Evolutionary conservation across 2,888 invertebrate species (phyloP).

Genomic region (Corbicula japonica): DNA sequence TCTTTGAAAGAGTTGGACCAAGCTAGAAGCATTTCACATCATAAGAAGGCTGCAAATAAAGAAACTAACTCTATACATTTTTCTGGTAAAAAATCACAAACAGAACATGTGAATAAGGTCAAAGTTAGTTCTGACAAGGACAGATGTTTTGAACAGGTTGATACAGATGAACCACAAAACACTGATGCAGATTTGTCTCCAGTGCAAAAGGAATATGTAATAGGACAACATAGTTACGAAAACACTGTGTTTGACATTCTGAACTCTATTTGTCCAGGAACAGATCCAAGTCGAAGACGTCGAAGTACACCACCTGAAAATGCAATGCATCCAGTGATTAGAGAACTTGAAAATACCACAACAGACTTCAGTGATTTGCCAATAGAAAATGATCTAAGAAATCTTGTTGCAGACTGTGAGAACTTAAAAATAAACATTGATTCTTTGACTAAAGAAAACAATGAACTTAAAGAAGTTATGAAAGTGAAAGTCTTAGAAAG

Average conservation of each 20-base stretch:
- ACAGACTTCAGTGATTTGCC: conserved; percentile 38
- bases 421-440: conserved; percentile 6
- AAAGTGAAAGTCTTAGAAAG: conserved; percentile 9
- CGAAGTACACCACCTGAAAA: conserved; percentile 17
- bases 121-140: no score
- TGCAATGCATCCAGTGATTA: conserved; percentile 28
- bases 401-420: conserved; percentile 10
- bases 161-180: conserved; percentile 3
- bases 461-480: conserved; percentile 21
- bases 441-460: conserved; percentile 26
- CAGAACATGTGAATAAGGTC: no score
- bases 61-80: no score
- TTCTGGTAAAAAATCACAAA: no score
- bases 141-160: no score
- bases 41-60: no score
- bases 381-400: conserved; percentile 14
- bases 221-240: conserved; percentile 48
- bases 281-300: conserved; percentile 53
- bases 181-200: conserved; percentile 17
- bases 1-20: no score
- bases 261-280: conserved; percentile 65
- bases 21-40: no score
- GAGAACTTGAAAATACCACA: conserved; percentile 35
- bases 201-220: conserved; percentile 6
- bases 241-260: conserved; percentile 63